Percentiles rank a stretch among this genome's conserved stretches.
Evolutionary conservation across 2,888 invertebrate genomes (phyloP).

Genomic region (Chorisops tibialis): DNA sequence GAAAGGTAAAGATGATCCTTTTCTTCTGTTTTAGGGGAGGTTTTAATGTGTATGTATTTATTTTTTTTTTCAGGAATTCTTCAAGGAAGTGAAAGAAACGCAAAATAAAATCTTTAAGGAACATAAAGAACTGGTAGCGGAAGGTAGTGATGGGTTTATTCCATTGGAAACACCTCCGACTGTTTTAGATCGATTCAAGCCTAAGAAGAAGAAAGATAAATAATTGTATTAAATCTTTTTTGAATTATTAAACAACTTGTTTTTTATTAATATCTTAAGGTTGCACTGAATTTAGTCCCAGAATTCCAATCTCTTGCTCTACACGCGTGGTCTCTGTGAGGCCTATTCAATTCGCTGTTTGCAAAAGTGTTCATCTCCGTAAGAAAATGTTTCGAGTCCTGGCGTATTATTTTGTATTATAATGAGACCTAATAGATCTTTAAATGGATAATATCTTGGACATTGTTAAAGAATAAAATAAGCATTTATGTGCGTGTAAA

Average conservation of each 20-base stretch:
- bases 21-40: conserved; percentile 12
- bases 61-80: conserved; percentile 54
- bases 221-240: not conserved
- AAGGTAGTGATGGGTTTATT: conserved; percentile 33
- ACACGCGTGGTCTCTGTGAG: no score
- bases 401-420: no score
- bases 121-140: conserved; percentile 36
- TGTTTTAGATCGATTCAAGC: conserved; percentile 69
- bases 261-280: not conserved
- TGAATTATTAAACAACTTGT: not conserved
- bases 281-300: not conserved
- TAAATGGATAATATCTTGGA: no score
- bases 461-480: no score
- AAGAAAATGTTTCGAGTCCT: no score
- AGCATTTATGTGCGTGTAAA: no score
- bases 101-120: conserved; percentile 45
- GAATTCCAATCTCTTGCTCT: no score
- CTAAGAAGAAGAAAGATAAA: conserved; percentile 50
- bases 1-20: conserved; percentile 55
- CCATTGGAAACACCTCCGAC: conserved; percentile 48
- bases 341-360: no score
- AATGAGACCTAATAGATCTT: no score
- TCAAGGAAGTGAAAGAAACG: conserved; percentile 53
- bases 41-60: conserved; percentile 33
- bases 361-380: no score